Percentiles rank a stretch among this genome's conserved stretches.
These are phyloP conservation scores for Tetranychus truncatus DNA, from an alignment of 2,888 invertebrate species.

Conservation along the genomic window DNA sequence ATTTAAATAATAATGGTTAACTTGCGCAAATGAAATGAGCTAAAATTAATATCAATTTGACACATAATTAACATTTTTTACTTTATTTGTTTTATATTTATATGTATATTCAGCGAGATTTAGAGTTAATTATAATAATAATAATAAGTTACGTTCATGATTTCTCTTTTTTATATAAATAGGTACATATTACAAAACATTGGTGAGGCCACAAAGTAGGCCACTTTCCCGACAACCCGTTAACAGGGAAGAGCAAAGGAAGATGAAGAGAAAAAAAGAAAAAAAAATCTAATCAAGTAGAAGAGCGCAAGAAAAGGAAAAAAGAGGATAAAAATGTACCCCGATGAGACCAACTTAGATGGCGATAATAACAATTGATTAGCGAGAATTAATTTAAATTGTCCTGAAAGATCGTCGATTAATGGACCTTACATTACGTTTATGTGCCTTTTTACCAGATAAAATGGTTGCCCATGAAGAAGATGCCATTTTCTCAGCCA, in stretches of 20 bases:
- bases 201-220: slow-evolving; percentile 1
- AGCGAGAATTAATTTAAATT: neutral
- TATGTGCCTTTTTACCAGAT: neutral
- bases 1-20: neutral
- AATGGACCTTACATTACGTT: neutral
- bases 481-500: neutral
- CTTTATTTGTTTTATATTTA: neutral
- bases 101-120: neutral
- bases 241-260: neutral
- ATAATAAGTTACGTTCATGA: neutral
- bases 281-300: neutral
- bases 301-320: neutral
- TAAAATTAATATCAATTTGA: neutral
- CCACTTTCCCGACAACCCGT: neutral
- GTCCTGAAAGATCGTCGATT: neutral
- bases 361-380: neutral
- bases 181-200: neutral
- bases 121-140: neutral
- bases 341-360: neutral
- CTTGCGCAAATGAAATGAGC: neutral
- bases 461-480: neutral
- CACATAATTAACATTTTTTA: neutral
- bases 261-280: neutral
- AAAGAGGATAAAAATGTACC: neutral
- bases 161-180: neutral